These are phyloP conservation scores for Microdon myrmicae DNA, from an alignment of 2,888 invertebrate species.

Conservation along the genomic window DNA sequence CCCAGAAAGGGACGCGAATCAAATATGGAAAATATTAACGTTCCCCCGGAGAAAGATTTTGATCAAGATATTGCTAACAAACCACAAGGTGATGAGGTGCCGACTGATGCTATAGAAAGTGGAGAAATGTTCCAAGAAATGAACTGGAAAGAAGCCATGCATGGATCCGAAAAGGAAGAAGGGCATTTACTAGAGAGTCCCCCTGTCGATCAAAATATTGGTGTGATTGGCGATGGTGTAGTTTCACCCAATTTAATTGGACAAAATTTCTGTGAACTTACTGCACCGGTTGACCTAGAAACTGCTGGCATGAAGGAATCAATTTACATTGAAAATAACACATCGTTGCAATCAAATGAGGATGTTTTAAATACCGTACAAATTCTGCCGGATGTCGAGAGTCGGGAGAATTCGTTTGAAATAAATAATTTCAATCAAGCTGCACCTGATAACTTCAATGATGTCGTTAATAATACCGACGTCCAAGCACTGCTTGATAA, in stretches of 20 bases:
- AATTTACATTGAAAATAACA: constrained; percentile 56
- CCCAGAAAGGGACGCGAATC: constrained; percentile 73
- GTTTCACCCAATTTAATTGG: constrained; percentile 2
- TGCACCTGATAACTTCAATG: not conserved
- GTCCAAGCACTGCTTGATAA: constrained; percentile 25
- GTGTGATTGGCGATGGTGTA: constrained; percentile 21
- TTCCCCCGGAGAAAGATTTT: constrained; percentile 63
- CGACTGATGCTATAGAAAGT: constrained; percentile 45
- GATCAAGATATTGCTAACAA: constrained; percentile 62
- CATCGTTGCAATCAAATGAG: constrained; percentile 16
- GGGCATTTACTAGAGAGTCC: constrained; percentile 39
- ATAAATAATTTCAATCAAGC: not conserved
- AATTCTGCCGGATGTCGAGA: constrained; percentile 56
- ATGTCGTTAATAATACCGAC: constrained; percentile 24
- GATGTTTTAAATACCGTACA: constrained; percentile 64
- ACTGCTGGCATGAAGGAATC: constrained; percentile 60
- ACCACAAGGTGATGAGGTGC: constrained; percentile 59
- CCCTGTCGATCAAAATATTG: constrained; percentile 29
- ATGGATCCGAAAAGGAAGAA: constrained; percentile 56
- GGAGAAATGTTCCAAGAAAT: constrained; percentile 49
- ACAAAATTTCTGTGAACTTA: constrained; percentile 28
- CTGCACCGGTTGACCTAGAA: constrained; percentile 37
- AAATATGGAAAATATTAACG: constrained; percentile 62
- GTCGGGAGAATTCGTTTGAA: constrained; percentile 50
- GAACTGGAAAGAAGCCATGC: constrained; percentile 57